Base-by-base conservation (phyloP, 2,888 invertebrate genomes). In the Pyrochroa serraticornis region DNA sequence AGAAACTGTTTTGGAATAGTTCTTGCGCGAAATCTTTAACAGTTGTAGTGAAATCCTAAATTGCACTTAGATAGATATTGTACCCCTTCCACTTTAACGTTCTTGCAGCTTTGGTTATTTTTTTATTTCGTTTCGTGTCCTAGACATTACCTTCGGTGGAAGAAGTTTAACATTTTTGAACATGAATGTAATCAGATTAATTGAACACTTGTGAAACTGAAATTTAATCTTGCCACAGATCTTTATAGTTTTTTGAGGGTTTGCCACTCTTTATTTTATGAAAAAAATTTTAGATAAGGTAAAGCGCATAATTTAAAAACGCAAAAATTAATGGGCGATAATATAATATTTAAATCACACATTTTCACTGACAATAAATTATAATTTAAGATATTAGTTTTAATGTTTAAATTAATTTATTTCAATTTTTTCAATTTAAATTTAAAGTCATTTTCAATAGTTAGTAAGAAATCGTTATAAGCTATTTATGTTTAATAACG, bases 41-140 rank as follows among this genome's bases (percentile, higher is more conserved):
- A 47, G 55, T 59, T 60, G 63, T 71, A 67, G 67, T 62, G 67
- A 62, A 66, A 59, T 55, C 62, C 63, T 58, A 66, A 68, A 68
- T 68, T 70, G 68, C 65, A 67, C 61, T 65, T 57, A 62, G 65
- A 66, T 70, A 67, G 66, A 69, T 72, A 72, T 71, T 65, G 61
- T 56, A 56, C 60, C 70, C 72, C 72, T 60, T 31, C 59, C 71
- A 68, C 70, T n/a, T n/a, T n/a, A n/a, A n/a, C 44, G 58, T 37
- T 52, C 48, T 60, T 39, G 22, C 41, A 54, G 42, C 55, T 58
- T 60, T 46, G 43, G 48, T 41, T 36, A 52, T 49, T 43, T 55
- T 42, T 58, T 53, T 13, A 12, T 9, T n/a, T 33, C 31, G 35
- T 43, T 37, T 44, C 49, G 49, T 49, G 58, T 42, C 53, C 45